Base-by-base conservation (phyloP, 2,797 vertebrate species). In the Valencia hispanica region DNA sequence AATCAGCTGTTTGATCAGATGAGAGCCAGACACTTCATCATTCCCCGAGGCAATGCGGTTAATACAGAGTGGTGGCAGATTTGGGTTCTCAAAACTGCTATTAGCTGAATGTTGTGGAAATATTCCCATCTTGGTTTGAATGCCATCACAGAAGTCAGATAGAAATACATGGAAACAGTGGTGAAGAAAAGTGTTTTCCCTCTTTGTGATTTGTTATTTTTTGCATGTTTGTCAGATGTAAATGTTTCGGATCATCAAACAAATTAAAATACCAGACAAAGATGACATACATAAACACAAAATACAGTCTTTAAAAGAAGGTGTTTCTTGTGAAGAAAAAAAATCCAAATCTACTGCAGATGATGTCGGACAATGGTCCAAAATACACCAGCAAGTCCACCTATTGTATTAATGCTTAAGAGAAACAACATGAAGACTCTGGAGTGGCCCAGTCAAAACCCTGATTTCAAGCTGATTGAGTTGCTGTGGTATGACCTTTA, bases 1-100 rank as follows among this genome's bases (percentile, higher is more conserved):
- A 70, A 47, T 70, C 22, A 69, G 68, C 53, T 70, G 51, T 59
- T 70, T 76, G 68, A 59, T 76, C 20, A 70, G 47, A 48, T 39
- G 30, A 59, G 53, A 76, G 32, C 51, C 68, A 36, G 68, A 61
- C 51, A 17, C 36, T 70, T 76, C 53, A 48, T 70, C 53, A 20
- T 61, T 70, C 30, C 68, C 53, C 1, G 15, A 70, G 53, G 68
- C 32, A 57, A 47, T n/a, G 66, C 51, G 59, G 66, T 68, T 66
- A 48, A 48, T 66, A 25, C 45, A 68, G 15, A 74, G 47, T 27
- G 45, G 61, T 65, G 50, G 63, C 47, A 41, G 47, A 45, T 47
- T 63, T 22, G 27, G 39, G 27, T 55, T 76, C 20, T 32, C 22
- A 69, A 59, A 47, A 57, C 74, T 68, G 36, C 39, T 43, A 11